Conservation (phyloP, 2,113 vertebrate species). For the Dissostichus mawsoni region DNA sequence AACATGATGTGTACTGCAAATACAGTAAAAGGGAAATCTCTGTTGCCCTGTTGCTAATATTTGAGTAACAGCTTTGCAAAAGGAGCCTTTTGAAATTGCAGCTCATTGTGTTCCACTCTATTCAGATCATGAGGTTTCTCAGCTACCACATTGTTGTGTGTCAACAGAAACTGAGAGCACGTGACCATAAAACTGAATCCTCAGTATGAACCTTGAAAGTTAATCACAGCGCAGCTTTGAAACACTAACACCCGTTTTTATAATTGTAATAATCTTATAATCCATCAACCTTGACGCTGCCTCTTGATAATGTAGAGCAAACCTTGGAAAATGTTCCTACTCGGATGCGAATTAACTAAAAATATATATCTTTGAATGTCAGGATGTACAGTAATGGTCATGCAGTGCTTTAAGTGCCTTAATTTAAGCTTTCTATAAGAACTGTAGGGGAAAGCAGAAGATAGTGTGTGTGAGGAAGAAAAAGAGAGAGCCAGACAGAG, state of each 20-base stretch:
- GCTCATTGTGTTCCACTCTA: conserved; percentile 38
- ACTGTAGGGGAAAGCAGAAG: conserved; percentile 53
- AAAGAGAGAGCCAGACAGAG: conserved; percentile 50
- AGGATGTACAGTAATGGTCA: conserved; percentile 3
- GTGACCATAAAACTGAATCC: conserved; percentile 30
- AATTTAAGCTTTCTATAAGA: conserved; percentile 60
- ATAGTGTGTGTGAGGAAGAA: conserved; percentile 41
- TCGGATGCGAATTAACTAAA: conserved; percentile 24
- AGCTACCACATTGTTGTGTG: conserved; percentile 53
- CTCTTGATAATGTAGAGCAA: not conserved
- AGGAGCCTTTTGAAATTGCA: conserved; percentile 43
- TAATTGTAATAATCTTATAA: not conserved
- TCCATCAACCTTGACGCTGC: not conserved
- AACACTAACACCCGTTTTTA: conserved; percentile 8
- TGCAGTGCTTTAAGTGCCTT: conserved; percentile 40
- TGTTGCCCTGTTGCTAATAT: conserved; percentile 23
- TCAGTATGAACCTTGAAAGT: conserved; percentile 23
- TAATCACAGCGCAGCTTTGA: conserved; percentile 15
- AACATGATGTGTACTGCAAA: not conserved
- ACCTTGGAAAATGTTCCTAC: not conserved
- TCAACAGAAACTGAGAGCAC: conserved; percentile 61
- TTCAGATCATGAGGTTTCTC: conserved; percentile 58
- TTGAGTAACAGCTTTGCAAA: conserved; percentile 36
- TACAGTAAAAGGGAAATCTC: conserved; percentile 24
- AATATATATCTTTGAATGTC: conserved; percentile 4